Base-by-base conservation (phyloP, 2,797 vertebrate species). In the Esox masquinongy region DNA sequence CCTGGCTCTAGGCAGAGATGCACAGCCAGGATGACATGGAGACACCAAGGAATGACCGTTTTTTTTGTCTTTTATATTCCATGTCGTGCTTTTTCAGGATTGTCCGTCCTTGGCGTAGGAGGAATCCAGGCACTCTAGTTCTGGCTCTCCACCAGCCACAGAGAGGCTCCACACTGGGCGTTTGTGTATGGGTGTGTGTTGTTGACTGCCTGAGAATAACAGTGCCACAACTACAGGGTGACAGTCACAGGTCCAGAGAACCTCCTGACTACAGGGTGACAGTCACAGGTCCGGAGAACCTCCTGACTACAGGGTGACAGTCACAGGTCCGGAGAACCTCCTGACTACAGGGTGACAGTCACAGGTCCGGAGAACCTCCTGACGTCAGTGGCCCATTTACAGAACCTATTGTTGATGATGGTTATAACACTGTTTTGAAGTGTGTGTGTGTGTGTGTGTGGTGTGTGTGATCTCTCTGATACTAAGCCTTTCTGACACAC, bases 401-500 rank as follows among this genome's bases (percentile, higher is more conserved):
- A 86, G 66, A 77, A 72, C 73, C 31, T 83, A 71, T 14, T 12
- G 12, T 47, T 56, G 76, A 83, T 88, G 72, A 67, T 68, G 31
- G 1, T n/a, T 1, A 39, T 31, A 39, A 36, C 50, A 49, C 63
- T 59, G 61, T 61, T 74, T 53, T 36, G 43, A 49, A 43, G 61
- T 7, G 66, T 4, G 39, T 4, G 26, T 17, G 72, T 17, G 69
- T 63, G 24, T 68, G 43, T 82, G 82, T 4, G 39, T 22, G 22
- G 11, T 59, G 53, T 56, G 53, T 0, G 56, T 8, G n/a, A 61
- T 24, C 56, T 74, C 68, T 70, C 34, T 70, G 77, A 86, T 50
- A 82, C 74, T 79, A 77, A 85, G 83, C 76, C 56, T 59, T 72
- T 83, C 73, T 88, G 90, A 91, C 88, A 89, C 88, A 89, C 86